A percentile compares a stretch with the other conserved stretches of the same genome.
Conservation (phyloP, 2,888 invertebrate genomes). For the Hirtodrosophila duncani region DNA sequence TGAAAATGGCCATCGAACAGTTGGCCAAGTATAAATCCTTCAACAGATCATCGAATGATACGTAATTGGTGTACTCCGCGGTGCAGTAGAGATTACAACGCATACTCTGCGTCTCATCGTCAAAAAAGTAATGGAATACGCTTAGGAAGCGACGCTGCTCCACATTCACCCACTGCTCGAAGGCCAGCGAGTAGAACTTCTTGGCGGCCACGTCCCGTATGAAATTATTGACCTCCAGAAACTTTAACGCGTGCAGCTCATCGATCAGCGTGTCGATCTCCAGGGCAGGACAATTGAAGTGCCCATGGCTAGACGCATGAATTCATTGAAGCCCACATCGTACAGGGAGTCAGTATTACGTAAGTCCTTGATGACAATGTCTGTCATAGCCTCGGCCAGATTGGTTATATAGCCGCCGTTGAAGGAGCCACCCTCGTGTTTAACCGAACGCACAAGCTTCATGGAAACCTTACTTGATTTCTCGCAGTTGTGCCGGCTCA, state of each 20-base stretch:
- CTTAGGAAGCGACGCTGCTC: slow-evolving; percentile 74
- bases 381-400: slow-evolving; percentile 62
- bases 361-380: slow-evolving; percentile 72
- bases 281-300: slow-evolving; percentile 56
- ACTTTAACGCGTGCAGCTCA: slow-evolving; percentile 70
- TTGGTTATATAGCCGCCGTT: slow-evolving; percentile 38
- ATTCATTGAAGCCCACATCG: slow-evolving; percentile 67
- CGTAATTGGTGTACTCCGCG: slow-evolving; percentile 72
- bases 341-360: slow-evolving; percentile 71
- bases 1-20: slow-evolving; percentile 74
- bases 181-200: slow-evolving; percentile 74
- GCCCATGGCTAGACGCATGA: slow-evolving; percentile 59
- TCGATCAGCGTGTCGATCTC: slow-evolving; percentile 66
- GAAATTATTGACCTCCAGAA: slow-evolving; percentile 59
- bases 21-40: slow-evolving; percentile 75
- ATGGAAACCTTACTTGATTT: slow-evolving; percentile 38
- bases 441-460: slow-evolving; percentile 36
- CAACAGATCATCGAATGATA: slow-evolving; percentile 69
- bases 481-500: slow-evolving; percentile 51
- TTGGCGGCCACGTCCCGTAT: slow-evolving; percentile 58
- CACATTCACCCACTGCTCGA: slow-evolving; percentile 76
- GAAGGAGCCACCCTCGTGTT: slow-evolving; percentile 48
- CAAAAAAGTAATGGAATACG: slow-evolving; percentile 74
- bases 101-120: slow-evolving; percentile 67
- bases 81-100: slow-evolving; percentile 72